phyloP scores from a whole-genome alignment of 2,113 vertebrate species.

The Paradoxurus hermaphroditus region DNA sequence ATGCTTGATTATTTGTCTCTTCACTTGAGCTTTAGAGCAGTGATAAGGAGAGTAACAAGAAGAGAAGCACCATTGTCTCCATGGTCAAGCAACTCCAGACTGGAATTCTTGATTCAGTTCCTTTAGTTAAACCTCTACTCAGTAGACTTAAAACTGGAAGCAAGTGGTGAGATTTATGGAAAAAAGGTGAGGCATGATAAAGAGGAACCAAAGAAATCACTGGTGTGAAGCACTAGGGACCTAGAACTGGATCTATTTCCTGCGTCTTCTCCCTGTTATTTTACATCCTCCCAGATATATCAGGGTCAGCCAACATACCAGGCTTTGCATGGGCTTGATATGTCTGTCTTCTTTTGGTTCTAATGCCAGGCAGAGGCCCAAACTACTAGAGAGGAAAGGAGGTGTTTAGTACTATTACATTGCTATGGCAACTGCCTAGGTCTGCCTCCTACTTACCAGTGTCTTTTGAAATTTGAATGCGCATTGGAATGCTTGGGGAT shows the following conservation, averaged over 20 bases:
- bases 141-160: not conserved
- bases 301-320: not conserved
- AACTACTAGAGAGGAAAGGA: not conserved
- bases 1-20: not conserved
- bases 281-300: not conserved
- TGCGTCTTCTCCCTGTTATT: not conserved
- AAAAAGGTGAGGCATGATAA: not conserved
- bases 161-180: not conserved
- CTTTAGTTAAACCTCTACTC: not conserved
- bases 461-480: not conserved
- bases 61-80: not conserved
- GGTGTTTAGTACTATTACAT: not conserved
- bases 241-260: not conserved
- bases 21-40: not conserved
- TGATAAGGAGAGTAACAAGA: not conserved
- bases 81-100: not conserved
- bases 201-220: not conserved
- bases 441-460: not conserved
- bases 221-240: not conserved
- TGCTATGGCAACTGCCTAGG: not conserved
- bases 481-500: not conserved
- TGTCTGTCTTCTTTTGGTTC: not conserved
- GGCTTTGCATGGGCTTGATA: not conserved
- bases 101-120: not conserved
- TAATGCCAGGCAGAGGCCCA: not conserved